Conservation (phyloP, 2,113 vertebrate genomes). For the Microtus richardsoni region DNA sequence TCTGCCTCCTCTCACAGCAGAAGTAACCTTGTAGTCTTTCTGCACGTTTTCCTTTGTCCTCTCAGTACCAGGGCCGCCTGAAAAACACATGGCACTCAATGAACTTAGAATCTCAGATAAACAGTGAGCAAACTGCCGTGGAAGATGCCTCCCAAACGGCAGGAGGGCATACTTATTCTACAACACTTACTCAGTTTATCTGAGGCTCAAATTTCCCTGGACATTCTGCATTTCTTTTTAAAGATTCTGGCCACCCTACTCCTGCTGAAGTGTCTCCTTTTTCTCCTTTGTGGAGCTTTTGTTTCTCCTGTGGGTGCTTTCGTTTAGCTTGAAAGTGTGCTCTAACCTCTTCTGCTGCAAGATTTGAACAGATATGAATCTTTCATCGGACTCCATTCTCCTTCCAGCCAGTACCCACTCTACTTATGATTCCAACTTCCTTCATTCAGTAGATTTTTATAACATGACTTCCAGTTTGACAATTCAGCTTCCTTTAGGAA, state of each 20-base stretch:
- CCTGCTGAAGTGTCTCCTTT: not conserved
- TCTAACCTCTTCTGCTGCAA: not conserved
- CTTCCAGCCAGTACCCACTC: not conserved
- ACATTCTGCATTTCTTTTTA: not conserved
- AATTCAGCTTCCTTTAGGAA: not conserved
- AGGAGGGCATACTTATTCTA: not conserved
- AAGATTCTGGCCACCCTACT: not conserved
- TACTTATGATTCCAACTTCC: not conserved
- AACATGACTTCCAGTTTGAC: not conserved
- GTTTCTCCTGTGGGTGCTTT: not conserved
- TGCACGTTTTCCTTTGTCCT: not conserved
- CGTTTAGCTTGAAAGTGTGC: not conserved
- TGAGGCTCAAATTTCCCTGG: slow-evolving; percentile 28
- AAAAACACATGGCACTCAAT: not conserved
- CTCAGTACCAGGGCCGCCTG: not conserved
- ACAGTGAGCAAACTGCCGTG: not conserved
- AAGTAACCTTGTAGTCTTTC: not conserved
- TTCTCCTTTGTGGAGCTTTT: not conserved
- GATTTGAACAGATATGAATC: not conserved
- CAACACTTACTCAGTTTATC: not conserved
- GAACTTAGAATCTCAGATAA: slow-evolving; percentile 20
- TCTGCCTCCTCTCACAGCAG: not conserved
- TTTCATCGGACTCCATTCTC: not conserved
- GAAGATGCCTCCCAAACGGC: not conserved
- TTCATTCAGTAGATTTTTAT: not conserved